A percentile compares a stretch with the other conserved stretches of the same genome.
These are phyloP conservation scores for Hololepta plana DNA, from an alignment of 2,888 invertebrate species.

Conservation along the genomic window DNA sequence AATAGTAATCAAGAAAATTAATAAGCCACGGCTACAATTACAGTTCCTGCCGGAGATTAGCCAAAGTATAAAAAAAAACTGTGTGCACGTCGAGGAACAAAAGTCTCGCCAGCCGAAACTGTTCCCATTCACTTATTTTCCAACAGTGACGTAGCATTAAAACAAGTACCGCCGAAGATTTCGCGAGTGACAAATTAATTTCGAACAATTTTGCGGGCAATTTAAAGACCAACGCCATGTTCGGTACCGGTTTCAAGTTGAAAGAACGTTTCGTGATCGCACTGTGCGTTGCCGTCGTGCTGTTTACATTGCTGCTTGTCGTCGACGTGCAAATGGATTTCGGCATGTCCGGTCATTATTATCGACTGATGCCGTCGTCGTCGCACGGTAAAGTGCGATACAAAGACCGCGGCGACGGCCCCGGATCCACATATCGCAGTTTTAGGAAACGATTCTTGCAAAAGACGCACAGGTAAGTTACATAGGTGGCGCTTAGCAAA, in stretches of 20 bases:
- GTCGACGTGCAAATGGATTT: slow-evolving; percentile 75
- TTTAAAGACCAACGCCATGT: slow-evolving; percentile 18
- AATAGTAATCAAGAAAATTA: too few species aligned
- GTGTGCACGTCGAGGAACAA: slow-evolving; percentile 1
- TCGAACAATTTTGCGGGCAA: too few species aligned
- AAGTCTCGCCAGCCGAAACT: slow-evolving; percentile 3
- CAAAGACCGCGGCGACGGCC: slow-evolving; percentile 38
- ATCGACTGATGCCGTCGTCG: too few species aligned
- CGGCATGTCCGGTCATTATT: slow-evolving; percentile 57
- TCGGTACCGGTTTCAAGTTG: slow-evolving; percentile 29
- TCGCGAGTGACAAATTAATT: slow-evolving; percentile 5
- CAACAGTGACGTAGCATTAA: too few species aligned
- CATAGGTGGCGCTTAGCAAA: too few species aligned
- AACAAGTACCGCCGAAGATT: too few species aligned
- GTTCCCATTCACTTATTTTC: too few species aligned
- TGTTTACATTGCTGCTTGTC: slow-evolving; percentile 62
- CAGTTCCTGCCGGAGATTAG: too few species aligned
- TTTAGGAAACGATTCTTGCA: slow-evolving; percentile 63
- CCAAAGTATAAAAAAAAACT: too few species aligned
- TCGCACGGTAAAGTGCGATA: slow-evolving; percentile 51
- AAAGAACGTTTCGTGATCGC: slow-evolving; percentile 63
- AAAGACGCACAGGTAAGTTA: slow-evolving; percentile 44
- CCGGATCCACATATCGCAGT: slow-evolving; percentile 49
- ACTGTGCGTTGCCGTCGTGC: slow-evolving; percentile 53
- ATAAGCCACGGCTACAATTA: too few species aligned